Conservation (phyloP, 2,888 invertebrate species). For the Rhagophthalmus giganteus region DNA sequence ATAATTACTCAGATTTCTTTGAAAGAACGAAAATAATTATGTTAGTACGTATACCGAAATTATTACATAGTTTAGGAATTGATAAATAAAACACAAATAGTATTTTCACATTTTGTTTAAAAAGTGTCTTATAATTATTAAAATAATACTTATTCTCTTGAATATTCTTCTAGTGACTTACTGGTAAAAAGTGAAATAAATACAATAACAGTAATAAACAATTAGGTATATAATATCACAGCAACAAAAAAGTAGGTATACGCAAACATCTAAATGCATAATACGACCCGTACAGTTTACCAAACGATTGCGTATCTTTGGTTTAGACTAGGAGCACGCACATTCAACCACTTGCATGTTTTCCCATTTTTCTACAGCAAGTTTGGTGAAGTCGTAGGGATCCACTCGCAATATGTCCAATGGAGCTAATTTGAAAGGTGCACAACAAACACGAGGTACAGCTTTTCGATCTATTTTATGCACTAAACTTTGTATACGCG, state of each 20-base stretch:
- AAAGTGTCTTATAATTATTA: conserved; percentile 23
- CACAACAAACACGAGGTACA: conserved; percentile 67
- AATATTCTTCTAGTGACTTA: conserved; percentile 19
- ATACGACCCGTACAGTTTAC: conserved; percentile 46
- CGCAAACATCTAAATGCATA: conserved; percentile 44
- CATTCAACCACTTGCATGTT: conserved; percentile 73
- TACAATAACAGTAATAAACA: conserved; percentile 34
- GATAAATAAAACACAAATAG: conserved; percentile 1
- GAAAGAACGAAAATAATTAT: no score
- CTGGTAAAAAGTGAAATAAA: conserved; percentile 27
- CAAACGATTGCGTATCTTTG: conserved; percentile 27
- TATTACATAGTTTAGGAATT: background rate
- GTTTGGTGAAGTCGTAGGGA: conserved; percentile 62
- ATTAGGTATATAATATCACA: conserved; percentile 41
- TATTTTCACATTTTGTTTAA: conserved; percentile 7
- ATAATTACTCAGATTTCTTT: no score
- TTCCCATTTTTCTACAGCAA: conserved; percentile 69
- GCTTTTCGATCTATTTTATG: conserved; percentile 62
- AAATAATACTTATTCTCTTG: conserved; percentile 26
- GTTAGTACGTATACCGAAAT: no score
- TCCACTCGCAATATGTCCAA: conserved; percentile 69
- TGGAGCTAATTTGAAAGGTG: conserved; percentile 67
- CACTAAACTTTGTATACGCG: conserved; percentile 68
- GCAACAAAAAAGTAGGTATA: conserved; percentile 36
- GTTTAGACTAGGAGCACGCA: conserved; percentile 63